These are phyloP conservation scores for Omphaloscelis lunosa DNA, from an alignment of 2,888 invertebrate genomes.

Conservation along the genomic window DNA sequence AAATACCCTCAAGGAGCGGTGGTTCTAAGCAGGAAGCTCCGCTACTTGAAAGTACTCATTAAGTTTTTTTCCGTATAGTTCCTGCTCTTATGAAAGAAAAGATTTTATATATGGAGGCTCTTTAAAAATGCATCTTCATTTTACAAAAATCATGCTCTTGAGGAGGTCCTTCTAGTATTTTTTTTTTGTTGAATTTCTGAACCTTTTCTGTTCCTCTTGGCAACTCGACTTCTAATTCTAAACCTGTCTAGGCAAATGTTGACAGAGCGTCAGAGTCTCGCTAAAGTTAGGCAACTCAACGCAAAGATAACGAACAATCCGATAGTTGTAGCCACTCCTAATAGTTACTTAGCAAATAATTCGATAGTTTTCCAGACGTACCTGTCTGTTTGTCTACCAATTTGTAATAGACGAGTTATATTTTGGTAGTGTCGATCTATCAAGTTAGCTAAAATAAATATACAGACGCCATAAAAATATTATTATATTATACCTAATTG, in stretches of 20 bases:
- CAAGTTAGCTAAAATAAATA: background rate
- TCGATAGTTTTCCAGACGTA: constrained; percentile 21
- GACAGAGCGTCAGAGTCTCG: constrained; percentile 38
- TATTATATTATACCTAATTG: background rate
- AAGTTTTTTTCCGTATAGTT: no score
- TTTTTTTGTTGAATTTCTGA: background rate
- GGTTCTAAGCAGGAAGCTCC: no score
- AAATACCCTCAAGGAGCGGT: no score
- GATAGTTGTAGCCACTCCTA: constrained; percentile 30
- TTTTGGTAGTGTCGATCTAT: constrained; percentile 1
- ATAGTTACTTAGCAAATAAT: constrained; percentile 50
- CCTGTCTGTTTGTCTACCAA: background rate
- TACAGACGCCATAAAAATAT: background rate
- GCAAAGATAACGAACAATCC: constrained; percentile 56
- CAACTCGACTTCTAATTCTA: constrained; percentile 36
- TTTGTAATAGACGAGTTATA: background rate
- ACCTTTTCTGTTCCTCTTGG: background rate
- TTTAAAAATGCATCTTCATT: background rate
- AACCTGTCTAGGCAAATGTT: constrained; percentile 54
- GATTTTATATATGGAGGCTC: background rate
- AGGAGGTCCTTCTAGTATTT: no score
- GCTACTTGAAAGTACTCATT: no score
- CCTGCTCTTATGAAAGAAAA: no score
- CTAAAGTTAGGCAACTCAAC: constrained; percentile 36
- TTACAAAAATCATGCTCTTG: background rate